Base-by-base conservation (phyloP, 1,140 invertebrate species). In the Lordiphosa collinella region DNA sequence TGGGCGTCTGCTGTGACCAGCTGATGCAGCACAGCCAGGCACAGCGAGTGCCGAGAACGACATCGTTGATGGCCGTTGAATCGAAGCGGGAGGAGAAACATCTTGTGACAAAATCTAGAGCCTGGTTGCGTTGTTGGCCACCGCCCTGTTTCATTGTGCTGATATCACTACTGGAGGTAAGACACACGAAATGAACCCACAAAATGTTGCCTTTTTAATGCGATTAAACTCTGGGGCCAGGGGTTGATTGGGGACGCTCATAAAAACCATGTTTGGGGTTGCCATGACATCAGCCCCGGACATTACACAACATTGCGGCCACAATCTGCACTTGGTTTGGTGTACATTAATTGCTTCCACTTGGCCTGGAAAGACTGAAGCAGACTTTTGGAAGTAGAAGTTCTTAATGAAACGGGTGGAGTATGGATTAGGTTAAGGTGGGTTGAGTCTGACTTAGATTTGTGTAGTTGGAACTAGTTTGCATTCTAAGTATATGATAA, bases 81-180 rank as follows among this genome's bases (percentile, higher is more conserved):
- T 10, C 14, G 37, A 13, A 40, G 41, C 41, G 29, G 41, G 12
- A 48, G 59, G 10, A 48, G 31, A 64, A 25, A 31, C 47, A 38
- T 54, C 51, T 38, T 25, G 32, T 9, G 12, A 58, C 47, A 29
- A 10, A 55, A 57, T 12, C 49, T 32, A 61, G 52, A 37, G 11
- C 18, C 13, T 44, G 95, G 86, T 96, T 96, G 90, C 94, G 92
- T 40, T 97, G 95, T 88, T 95, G 94, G 72, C 95, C 96, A 38
- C 96, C 96, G 12, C 96, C 96, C 12, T 89, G 96, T 35, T 97
- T 97, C 90, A 95, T 97, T 75, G 91, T 96, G 37, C 90, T 95
- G 73, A 93, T 96, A 85, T 97, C 95, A 31, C 90, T 96, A 43
- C 91, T 96, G 60, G 96, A 97, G 93, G 96, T 96, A 87, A 92